Base-by-base conservation (phyloP, 1,140 invertebrate genomes). In the Sycophila sp. region DNA sequence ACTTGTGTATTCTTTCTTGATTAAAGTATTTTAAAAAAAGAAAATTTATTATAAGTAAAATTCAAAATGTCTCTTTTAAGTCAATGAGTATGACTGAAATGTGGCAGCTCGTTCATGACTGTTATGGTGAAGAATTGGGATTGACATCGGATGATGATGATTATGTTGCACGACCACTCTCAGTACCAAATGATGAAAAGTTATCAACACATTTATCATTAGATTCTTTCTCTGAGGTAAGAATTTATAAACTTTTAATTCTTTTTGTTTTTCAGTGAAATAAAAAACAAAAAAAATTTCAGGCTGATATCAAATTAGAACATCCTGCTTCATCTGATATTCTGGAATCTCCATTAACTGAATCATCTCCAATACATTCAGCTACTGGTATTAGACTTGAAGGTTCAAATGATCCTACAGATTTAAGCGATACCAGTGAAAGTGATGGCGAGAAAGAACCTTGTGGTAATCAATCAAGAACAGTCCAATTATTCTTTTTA, bases 141-240 rank as follows among this genome's bases (percentile, higher is more conserved):
- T 89, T 98, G 77, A 96, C 94, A 15, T 96, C 94, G 13, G 95
- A 97, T 83, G 96, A 98, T 84, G 95, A 98, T 82, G 94, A 96
- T 79, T 97, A 97, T 76, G 88, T 91, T 30, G 85, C 88, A 17
- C 55, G 51, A 24, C 80, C 83, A 2, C 77, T 82, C 38, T 85
- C 89, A 58, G 77, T 79, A 22, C 79, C 84, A 13, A 88, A 89
- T 59, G 89, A 90, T 17, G 87, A 90, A 36, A 83, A 89, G 65
- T 83, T 88, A 30, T 84, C 84, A 22, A 82, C 82, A n/a, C 82
- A 82, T 69, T 73, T 89, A 53, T 89, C 88, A 2, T 82, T 87
- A 17, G 89, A 89, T 63, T 90, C 88, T 7, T 87, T 89, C 77
- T 85, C 86, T 5, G 89, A 90, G 80, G 88, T 88, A 8, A 2